Conservation (phyloP, 2,888 invertebrate genomes). For the Scrobipalpa atriplicella region DNA sequence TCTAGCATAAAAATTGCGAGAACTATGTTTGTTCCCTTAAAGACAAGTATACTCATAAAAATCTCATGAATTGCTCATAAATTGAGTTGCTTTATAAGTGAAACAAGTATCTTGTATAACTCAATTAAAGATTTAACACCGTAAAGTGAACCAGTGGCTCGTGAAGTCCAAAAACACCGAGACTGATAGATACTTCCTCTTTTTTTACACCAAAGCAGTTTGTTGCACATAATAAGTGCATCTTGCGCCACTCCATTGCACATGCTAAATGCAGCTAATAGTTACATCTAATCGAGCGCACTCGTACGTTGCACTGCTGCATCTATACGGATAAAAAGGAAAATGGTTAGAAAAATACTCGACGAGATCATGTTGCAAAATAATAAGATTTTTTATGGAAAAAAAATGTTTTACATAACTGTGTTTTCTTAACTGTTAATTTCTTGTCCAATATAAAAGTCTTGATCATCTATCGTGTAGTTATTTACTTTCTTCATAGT, state of each 20-base stretch:
- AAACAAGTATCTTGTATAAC: not conserved
- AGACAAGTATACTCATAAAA: too few species aligned
- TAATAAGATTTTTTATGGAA: too few species aligned
- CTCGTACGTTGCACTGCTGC: not conserved
- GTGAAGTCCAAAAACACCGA: conserved; percentile 14
- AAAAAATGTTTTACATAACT: too few species aligned
- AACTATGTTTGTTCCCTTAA: too few species aligned
- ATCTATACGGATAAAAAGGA: not conserved
- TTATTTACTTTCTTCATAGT: too few species aligned
- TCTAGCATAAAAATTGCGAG: too few species aligned
- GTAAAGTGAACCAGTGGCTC: conserved; percentile 2
- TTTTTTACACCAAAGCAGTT: not conserved
- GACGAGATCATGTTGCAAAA: too few species aligned
- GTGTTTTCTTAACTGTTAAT: too few species aligned
- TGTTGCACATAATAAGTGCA: conserved; percentile 14
- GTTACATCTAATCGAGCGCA: not conserved
- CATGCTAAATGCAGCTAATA: conserved; percentile 12
- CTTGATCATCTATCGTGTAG: too few species aligned
- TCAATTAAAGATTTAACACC: not conserved
- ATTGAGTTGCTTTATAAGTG: not conserved
- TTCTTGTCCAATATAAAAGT: too few species aligned
- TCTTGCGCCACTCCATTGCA: conserved; percentile 2
- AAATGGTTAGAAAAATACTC: too few species aligned
- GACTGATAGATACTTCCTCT: conserved; percentile 13
- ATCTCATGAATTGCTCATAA: not conserved